Conservation (phyloP, 2,113 vertebrate genomes). For the Platycercus adscitus region DNA sequence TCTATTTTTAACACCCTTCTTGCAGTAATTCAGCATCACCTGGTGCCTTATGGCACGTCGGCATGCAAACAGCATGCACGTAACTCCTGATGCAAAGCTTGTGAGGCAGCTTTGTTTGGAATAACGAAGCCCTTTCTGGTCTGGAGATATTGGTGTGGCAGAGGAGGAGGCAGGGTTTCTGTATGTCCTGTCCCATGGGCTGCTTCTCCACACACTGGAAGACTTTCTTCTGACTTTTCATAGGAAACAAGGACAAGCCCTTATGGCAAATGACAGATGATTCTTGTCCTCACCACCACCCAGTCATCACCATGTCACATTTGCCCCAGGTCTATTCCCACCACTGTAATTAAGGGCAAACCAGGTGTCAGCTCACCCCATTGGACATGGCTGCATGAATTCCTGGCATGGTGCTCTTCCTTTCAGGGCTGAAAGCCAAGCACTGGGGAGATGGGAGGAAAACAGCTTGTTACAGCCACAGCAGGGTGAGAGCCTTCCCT, state of each 20-base stretch:
- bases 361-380: not conserved
- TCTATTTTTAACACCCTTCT: slow-evolving; percentile 4
- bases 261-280: fast-evolving
- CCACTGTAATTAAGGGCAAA: not conserved
- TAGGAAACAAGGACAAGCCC: not conserved
- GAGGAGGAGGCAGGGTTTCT: not conserved
- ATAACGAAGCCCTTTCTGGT: not conserved
- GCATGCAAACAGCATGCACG: fast-evolving
- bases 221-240: not conserved
- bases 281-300: not conserved
- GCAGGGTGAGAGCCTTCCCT: not conserved
- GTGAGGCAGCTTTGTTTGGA: not conserved
- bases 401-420: not conserved
- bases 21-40: not conserved
- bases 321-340: not conserved
- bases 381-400: not conserved
- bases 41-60: fast-evolving
- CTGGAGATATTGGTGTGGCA: not conserved
- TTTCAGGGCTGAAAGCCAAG: not conserved
- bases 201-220: not conserved
- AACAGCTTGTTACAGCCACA: fast-evolving
- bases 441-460: not conserved
- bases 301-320: not conserved
- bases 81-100: fast-evolving
- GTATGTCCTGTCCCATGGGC: fast-evolving